These are phyloP conservation scores for Achroia grisella DNA, from an alignment of 1,140 invertebrate genomes.

Conservation along the genomic window DNA sequence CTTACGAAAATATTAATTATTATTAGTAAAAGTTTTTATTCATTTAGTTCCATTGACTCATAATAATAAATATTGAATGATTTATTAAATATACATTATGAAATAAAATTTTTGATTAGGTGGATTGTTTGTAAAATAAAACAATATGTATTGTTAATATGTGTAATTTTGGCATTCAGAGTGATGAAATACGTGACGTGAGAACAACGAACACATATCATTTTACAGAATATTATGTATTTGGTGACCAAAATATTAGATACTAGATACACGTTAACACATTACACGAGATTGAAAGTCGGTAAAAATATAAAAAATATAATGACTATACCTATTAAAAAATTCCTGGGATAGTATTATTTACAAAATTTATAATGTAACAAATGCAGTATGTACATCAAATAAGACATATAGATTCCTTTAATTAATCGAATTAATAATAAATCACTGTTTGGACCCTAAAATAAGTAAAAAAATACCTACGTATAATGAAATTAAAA, in stretches of 20 bases:
- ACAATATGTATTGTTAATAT: background rate
- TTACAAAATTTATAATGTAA: background rate
- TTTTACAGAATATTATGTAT: background rate
- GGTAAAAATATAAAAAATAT: no score
- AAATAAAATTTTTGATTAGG: no score
- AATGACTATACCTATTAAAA: no score
- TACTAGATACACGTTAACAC: no score
- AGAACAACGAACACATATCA: constrained; percentile 1
- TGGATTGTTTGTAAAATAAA: no score
- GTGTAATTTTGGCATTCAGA: constrained; percentile 4
- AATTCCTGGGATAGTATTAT: no score
- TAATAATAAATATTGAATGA: no score
- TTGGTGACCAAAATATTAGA: background rate
- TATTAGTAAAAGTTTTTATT: no score
- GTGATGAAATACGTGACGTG: constrained; percentile 2
- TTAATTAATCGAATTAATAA: background rate
- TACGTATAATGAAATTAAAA: background rate
- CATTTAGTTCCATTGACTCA: no score
- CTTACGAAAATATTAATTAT: no score
- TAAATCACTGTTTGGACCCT: constrained; percentile 16
- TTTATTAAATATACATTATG: no score
- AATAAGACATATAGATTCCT: background rate
- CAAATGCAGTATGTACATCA: constrained; percentile 2
- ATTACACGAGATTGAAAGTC: no score
- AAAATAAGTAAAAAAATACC: constrained; percentile 8